Evolutionary conservation across 2,113 vertebrate genomes (phyloP), one percentile per base, ranked within the genome.

Genomic region (Chrysemys picta): DNA sequence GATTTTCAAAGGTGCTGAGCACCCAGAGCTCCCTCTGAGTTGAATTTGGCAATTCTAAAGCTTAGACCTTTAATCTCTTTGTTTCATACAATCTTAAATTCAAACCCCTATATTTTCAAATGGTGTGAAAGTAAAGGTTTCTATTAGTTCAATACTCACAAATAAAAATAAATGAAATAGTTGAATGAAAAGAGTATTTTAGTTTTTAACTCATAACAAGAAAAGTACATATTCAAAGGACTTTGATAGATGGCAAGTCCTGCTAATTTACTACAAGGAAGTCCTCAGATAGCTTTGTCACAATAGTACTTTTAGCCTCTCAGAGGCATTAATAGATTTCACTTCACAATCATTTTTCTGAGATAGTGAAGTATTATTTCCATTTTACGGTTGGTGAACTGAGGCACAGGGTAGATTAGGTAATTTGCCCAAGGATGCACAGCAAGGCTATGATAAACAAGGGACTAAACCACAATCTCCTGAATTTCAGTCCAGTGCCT

Each of bases 101-200:
- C 85, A 96, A 88, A 95, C 88, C 29, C 24, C 25, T 9, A 8
- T 8, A 88, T 93, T 95, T 95, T 91, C 93, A 94, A 81, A n/a
- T 65, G 57, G 38, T 90, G 42, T n/a, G 79, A 93, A 86, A 45
- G 25, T 45, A 10, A 78, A 25, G 42, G 75, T 47, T 78, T 47
- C 42, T 78, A 47, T 78, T 78, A 47, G 22, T 47, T 12, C 75
- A 78, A 14, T 24, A 47, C 42, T 29, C 42, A 24, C 42, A 78
- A 76, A 72, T 62, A 62, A 62, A 62, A 59, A 62, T 31, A 62
- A 72, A 72, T 38, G 4, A 72, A 72, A 17, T 42, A 47, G 38
- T 38, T 78, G 42, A 78, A 78, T 78, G 11, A 78, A 45, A 75
- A 25, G 75, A 47, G 11, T 78, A 14, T 45, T 78, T 78, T 25